Conservation (phyloP, 2,888 invertebrate genomes). For the Aleiodes alternator region DNA sequence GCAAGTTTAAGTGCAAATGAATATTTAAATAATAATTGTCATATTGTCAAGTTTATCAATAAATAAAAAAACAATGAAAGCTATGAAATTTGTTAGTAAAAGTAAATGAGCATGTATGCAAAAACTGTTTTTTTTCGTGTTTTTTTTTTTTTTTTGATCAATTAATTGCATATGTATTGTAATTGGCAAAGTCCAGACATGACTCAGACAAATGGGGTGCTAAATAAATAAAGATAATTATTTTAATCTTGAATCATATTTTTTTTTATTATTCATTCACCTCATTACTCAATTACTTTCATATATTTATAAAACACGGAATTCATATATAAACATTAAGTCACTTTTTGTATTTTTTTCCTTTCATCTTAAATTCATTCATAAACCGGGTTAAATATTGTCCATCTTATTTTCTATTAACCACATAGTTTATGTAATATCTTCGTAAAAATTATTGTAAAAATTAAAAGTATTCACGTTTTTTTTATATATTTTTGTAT, state of each 20-base stretch:
- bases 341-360: background rate
- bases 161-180: conserved; percentile 12
- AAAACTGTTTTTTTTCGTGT: background rate
- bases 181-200: conserved; percentile 4
- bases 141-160: conserved; percentile 14
- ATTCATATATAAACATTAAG: conserved; percentile 34
- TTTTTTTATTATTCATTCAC: conserved; percentile 12
- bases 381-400: conserved; percentile 19
- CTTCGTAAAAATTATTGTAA: background rate
- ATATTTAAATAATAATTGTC: no score
- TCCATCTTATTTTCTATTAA: conserved; percentile 21
- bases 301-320: conserved; percentile 27
- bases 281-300: conserved; percentile 1
- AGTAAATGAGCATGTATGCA: conserved; percentile 8
- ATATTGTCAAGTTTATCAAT: no score
- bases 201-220: background rate
- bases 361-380: background rate
- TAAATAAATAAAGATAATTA: conserved; percentile 18
- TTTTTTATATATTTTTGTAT: background rate
- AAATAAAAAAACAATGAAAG: background rate
- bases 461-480: conserved; percentile 16
- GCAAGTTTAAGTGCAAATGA: no score
- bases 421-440: conserved; percentile 5
- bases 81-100: conserved; percentile 1
- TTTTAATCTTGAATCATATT: conserved; percentile 32